Base-by-base conservation (phyloP, 2,888 invertebrate species). In the Cactoblastis cactorum region DNA sequence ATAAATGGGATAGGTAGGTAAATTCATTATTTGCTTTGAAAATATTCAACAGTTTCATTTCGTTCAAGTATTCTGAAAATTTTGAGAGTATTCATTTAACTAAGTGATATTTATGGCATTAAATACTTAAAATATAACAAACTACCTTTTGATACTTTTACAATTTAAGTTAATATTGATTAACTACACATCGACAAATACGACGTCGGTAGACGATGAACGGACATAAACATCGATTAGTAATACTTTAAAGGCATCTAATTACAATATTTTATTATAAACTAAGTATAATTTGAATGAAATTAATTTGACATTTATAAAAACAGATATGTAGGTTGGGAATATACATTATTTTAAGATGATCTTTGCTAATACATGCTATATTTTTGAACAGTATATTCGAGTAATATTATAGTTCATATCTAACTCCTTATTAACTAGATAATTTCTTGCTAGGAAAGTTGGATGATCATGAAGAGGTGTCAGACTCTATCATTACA, bases 241-340 rank as follows among this genome's bases (percentile, higher is more conserved):
- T 84, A 83, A 83, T 84, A 84, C 81, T 80, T 76, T 74, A 77
- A 64, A 77, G 75, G 67, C 71, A 69, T 57, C 57, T 69, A 63
- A 64, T 67, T 59, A 54, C 62, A 59, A 65, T 61, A 62, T 59
- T 55, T 53, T n/a, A 52, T 59, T 63, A 67, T 52, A 51, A 62
- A 65, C 60, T 63, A 65, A 60, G 28, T 54, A 53, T 53, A 52
- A 55, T 57, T 58, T 52, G 50, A 43, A 43, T 17, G 15, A 11
- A 43, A 28, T 43, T 77, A 79, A 76, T 78, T 78, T 77, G 74
- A 80, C 74, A 53, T 74, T 43, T 70, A 77, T 68, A 66, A 70
- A 72, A 77, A 79, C 76, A 80, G 83, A 84, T 84, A 85, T 85
- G 84, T 83, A 37, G 37, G 37, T 78, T 78, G 71, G 71, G 80